A percentile compares a stretch with the other conserved stretches of the same genome.
Conservation (phyloP, 1,140 invertebrate species). For the Probaryconus sp. region DNA sequence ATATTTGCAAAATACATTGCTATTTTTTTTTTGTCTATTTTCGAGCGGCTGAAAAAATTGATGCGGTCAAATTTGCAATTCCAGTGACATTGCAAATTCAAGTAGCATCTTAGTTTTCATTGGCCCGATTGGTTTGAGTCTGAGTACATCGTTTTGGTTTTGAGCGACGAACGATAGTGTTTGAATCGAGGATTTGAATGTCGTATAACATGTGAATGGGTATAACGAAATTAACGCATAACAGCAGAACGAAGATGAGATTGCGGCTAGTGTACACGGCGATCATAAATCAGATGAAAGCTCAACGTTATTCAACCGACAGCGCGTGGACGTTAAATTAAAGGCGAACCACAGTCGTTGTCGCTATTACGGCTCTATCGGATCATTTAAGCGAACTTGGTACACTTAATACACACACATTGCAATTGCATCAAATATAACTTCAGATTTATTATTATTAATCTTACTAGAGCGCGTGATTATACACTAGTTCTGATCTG, state of each 20-base stretch:
- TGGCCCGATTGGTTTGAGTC: no score
- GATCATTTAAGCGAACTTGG: not conserved
- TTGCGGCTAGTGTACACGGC: constrained; percentile 38
- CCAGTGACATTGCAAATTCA: no score
- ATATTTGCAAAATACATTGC: no score
- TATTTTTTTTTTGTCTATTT: no score
- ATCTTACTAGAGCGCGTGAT: constrained; percentile 10
- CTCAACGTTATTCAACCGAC: constrained; percentile 37
- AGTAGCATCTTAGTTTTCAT: no score
- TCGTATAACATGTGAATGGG: constrained; percentile 56
- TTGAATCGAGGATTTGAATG: no score
- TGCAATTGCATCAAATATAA: constrained; percentile 10
- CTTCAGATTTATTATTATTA: constrained; percentile 15
- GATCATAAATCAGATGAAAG: constrained; percentile 53
- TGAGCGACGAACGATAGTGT: no score
- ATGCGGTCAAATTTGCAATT: no score
- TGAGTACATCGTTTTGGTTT: no score
- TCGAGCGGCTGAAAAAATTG: no score
- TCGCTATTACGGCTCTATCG: constrained; percentile 23
- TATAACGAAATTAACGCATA: constrained; percentile 50
- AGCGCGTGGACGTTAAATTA: constrained; percentile 44
- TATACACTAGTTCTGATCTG: not conserved
- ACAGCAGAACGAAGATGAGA: constrained; percentile 34
- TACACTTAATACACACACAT: not conserved
- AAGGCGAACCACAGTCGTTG: constrained; percentile 33